Conservation (phyloP, 2,888 invertebrate genomes). For the Orthosia gracilis region DNA sequence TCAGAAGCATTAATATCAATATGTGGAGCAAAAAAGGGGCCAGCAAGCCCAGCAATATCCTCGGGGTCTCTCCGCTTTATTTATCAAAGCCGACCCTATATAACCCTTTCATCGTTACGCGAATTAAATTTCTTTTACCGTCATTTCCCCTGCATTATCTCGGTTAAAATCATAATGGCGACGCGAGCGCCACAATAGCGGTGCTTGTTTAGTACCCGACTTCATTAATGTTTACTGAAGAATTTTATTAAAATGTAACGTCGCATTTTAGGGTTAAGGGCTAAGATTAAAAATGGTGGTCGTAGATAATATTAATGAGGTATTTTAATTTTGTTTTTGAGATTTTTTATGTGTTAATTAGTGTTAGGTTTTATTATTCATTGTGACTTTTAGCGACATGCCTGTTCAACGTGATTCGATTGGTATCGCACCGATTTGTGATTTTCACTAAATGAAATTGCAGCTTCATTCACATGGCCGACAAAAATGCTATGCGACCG, state of each 20-base stretch:
- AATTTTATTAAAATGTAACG: slow-evolving; percentile 90
- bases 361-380: slow-evolving; percentile 1
- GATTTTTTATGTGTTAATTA: slow-evolving; percentile 27
- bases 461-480: too few relatives aligned
- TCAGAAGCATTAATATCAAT: slow-evolving; percentile 90
- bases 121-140: slow-evolving; percentile 91
- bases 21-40: slow-evolving; percentile 89
- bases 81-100: slow-evolving; percentile 88
- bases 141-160: slow-evolving; percentile 91
- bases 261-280: slow-evolving; percentile 83
- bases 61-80: slow-evolving; percentile 86
- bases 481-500: too few relatives aligned
- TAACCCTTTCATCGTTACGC: slow-evolving; percentile 91
- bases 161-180: slow-evolving; percentile 90
- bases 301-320: slow-evolving; percentile 42
- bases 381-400: neutral
- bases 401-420: too few relatives aligned
- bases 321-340: slow-evolving; percentile 39
- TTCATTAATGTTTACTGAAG: slow-evolving; percentile 89
- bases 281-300: slow-evolving; percentile 66
- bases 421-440: too few relatives aligned
- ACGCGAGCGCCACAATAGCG: slow-evolving; percentile 83
- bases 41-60: slow-evolving; percentile 86
- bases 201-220: slow-evolving; percentile 83
- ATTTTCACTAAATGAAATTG: too few relatives aligned